Conservation (phyloP, 2,113 vertebrate genomes). For the Hippocampus zosterae region DNA sequence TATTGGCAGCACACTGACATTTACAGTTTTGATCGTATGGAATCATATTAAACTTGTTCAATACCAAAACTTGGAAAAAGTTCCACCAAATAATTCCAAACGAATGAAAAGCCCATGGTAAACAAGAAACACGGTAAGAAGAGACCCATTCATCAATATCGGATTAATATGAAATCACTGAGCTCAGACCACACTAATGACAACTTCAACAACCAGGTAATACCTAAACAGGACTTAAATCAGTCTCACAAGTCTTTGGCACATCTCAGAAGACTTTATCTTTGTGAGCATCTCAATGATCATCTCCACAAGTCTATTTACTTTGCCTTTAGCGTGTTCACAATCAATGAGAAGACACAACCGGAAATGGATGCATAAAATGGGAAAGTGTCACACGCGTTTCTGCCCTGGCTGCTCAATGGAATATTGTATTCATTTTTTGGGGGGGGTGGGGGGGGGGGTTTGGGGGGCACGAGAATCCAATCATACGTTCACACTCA, state of each 20-base stretch:
- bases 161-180: not conserved
- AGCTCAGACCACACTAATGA: not conserved
- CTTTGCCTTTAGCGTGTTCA: not conserved
- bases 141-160: not conserved
- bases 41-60: not conserved
- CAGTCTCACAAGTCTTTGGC: not conserved
- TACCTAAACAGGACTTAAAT: not conserved
- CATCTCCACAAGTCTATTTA: not conserved
- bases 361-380: not conserved
- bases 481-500: not conserved
- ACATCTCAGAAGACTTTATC: not conserved
- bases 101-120: not conserved
- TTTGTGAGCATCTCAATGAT: not conserved
- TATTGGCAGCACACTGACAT: conserved; percentile 20
- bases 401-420: not conserved
- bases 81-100: not conserved
- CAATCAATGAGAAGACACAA: not conserved
- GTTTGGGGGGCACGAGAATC: not conserved
- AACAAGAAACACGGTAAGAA: not conserved
- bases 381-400: not conserved
- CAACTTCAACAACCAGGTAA: not conserved
- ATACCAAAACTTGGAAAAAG: not conserved
- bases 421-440: not conserved
- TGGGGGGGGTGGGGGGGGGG: too few species aligned
- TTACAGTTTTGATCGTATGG: conserved; percentile 7